Evolutionary conservation across 2,888 invertebrate genomes (phyloP).

Genomic region (Xanthorhoe spadicearia): DNA sequence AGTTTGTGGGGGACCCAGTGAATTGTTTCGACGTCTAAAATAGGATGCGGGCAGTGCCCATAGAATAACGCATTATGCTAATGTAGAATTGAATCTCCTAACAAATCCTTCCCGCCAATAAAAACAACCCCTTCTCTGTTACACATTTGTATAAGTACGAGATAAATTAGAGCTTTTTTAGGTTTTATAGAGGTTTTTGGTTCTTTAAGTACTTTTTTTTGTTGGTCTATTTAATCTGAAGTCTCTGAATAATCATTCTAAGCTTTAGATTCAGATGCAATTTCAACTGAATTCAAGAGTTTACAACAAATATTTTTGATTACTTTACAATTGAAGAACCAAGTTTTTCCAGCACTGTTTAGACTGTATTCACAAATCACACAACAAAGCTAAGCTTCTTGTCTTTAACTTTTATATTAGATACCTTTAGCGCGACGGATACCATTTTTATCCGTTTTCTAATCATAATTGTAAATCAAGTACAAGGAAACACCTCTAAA

Average conservation of each 20-base stretch:
- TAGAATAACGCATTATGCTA: background rate
- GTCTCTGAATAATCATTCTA: background rate
- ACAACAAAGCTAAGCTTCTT: no score
- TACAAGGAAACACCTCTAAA: no score
- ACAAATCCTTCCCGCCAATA: background rate
- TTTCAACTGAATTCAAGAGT: no score
- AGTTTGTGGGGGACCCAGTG: background rate
- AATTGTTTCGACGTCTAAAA: background rate
- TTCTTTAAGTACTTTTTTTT: background rate
- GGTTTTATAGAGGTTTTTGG: background rate
- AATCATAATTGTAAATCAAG: no score
- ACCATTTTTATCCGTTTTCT: no score
- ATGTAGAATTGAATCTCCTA: background rate
- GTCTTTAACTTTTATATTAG: no score
- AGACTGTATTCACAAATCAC: no score
- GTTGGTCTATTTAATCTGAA: background rate
- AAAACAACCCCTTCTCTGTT: background rate
- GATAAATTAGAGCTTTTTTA: background rate
- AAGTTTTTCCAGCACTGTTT: no score
- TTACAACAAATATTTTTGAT: no score
- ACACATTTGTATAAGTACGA: background rate
- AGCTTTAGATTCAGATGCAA: no score
- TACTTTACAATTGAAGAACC: no score
- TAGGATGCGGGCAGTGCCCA: background rate
- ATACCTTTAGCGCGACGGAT: no score